Evolutionary conservation across 2,797 vertebrate species (phyloP), one percentile per base, ranked within the genome.

Genomic region (Schizothorax lantsangensis): DNA sequence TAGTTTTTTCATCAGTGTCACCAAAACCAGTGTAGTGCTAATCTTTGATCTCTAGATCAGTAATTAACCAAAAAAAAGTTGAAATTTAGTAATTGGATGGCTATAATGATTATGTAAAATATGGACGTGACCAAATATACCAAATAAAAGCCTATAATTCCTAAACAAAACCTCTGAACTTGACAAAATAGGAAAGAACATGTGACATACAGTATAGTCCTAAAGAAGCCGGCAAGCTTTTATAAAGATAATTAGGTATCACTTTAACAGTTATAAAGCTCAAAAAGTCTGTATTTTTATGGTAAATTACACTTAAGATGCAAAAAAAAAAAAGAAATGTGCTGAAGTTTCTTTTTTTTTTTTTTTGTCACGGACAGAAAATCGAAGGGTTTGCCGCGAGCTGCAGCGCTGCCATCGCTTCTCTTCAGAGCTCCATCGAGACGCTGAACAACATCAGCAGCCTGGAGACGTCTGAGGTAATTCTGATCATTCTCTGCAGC

Each of bases 361-460:
- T 43, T 40, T 43, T n/a, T n/a, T n/a, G n/a, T n/a, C 36, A 2
- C 26, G 33, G 73, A 17, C 85, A 97, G 96, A 97, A 96, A 95
- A 95, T 97, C 21, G 96, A 97, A 81, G 93, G 94, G 1, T 97
- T 97, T 90, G 94, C 94, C 82, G 89, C 89, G 84, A 96, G 94
- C 89, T 97, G 97, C 81, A 93, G 91, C 21, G 88, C 89, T 0
- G 96, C 96, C 77, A 92, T 97, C 87, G 81, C 91, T 49, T 96
- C 95, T 66, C 95, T 97, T 19, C 95, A 94, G 72, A 93, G 92
- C 75, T 96, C 96, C 0, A 95, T 96, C 77, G 90, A 90, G 85
- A 93, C 93, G 3, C 92, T 97, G 83, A 95, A 90, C 66, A 90
- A 88, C 90, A 94, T 85, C 74, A 84, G 90, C 90, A 91, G 91